A percentile compares a stretch with the other conserved stretches of the same genome.
These are phyloP conservation scores for Saguinus imperator DNA, from an alignment of 2,113 vertebrate genomes.

Conservation along the genomic window DNA sequence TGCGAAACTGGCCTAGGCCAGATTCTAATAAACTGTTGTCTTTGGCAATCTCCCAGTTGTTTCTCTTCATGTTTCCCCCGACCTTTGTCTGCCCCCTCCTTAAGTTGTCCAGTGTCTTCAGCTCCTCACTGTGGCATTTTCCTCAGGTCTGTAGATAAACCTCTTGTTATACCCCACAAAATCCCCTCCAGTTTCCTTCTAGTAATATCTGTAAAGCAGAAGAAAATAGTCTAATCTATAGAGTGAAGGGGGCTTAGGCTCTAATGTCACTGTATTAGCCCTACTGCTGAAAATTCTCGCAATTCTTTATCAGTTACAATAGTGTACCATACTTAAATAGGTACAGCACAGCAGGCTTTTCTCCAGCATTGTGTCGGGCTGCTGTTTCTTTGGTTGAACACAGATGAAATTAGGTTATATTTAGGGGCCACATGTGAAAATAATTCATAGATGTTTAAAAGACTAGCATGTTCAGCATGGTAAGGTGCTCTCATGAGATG, in stretches of 20 bases:
- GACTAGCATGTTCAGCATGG: not conserved
- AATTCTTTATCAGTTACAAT: not conserved
- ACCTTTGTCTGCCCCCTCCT: not conserved
- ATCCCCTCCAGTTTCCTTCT: not conserved
- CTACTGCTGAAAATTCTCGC: not conserved
- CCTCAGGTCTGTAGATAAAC: not conserved
- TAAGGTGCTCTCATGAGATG: not conserved
- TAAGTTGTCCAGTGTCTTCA: not conserved
- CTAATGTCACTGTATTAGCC: not conserved
- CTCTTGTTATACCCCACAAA: not conserved
- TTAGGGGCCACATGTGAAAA: not conserved
- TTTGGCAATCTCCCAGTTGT: not conserved
- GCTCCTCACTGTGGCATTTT: not conserved
- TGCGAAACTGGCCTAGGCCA: not conserved
- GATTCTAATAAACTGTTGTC: not conserved
- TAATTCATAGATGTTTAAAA: slow-evolving; percentile 1
- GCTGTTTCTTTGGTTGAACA: slow-evolving; percentile 6
- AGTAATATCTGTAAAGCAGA: not conserved
- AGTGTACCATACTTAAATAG: not conserved
- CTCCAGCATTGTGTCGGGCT: not conserved
- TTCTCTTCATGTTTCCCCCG: not conserved
- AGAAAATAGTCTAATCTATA: not conserved
- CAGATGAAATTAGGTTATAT: slow-evolving; percentile 9
- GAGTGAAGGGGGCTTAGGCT: not conserved
- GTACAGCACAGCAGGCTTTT: not conserved